Percentiles rank a stretch among this genome's conserved stretches.
phyloP scores from a whole-genome alignment of 2,888 invertebrate genomes.

The Spodoptera picta region DNA sequence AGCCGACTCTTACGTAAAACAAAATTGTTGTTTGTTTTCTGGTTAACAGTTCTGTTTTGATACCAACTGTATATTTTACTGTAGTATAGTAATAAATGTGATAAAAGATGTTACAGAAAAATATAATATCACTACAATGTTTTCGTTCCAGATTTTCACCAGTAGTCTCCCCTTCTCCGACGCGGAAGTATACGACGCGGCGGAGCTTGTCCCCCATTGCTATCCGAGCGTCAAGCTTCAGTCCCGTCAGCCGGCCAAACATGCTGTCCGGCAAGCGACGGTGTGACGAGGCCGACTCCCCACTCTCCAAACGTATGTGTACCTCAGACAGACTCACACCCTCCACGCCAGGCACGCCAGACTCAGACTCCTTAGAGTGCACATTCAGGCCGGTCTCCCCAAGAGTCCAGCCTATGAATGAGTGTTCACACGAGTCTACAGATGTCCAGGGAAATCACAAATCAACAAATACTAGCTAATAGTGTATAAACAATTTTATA shows the following conservation, averaged over 20 bases:
- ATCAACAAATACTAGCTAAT: slow-evolving; percentile 83
- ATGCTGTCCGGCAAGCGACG: slow-evolving; percentile 89
- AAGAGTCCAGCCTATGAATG: slow-evolving; percentile 75
- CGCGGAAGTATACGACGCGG: slow-evolving; percentile 94
- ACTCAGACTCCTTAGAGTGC: slow-evolving; percentile 84
- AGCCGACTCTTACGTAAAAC: background rate
- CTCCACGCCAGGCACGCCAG: slow-evolving; percentile 81
- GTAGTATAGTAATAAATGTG: no score
- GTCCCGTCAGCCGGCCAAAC: slow-evolving; percentile 89
- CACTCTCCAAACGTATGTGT: slow-evolving; percentile 81
- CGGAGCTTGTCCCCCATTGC: slow-evolving; percentile 97
- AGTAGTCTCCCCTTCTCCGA: slow-evolving; percentile 94
- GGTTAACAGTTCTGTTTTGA: no score
- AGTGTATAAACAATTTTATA: slow-evolving; percentile 44
- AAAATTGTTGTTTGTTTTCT: no score
- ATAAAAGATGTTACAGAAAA: background rate
- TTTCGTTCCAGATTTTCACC: slow-evolving; percentile 82
- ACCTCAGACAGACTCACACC: slow-evolving; percentile 76
- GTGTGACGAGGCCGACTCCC: slow-evolving; percentile 89
- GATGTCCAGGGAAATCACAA: slow-evolving; percentile 73
- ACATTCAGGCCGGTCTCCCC: slow-evolving; percentile 86
- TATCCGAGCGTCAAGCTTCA: slow-evolving; percentile 92
- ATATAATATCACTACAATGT: background rate
- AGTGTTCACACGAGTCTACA: slow-evolving; percentile 65
- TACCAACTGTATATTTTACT: no score